phyloP scores from a whole-genome alignment of 2,888 invertebrate species.

The Euzophera pinguis region DNA sequence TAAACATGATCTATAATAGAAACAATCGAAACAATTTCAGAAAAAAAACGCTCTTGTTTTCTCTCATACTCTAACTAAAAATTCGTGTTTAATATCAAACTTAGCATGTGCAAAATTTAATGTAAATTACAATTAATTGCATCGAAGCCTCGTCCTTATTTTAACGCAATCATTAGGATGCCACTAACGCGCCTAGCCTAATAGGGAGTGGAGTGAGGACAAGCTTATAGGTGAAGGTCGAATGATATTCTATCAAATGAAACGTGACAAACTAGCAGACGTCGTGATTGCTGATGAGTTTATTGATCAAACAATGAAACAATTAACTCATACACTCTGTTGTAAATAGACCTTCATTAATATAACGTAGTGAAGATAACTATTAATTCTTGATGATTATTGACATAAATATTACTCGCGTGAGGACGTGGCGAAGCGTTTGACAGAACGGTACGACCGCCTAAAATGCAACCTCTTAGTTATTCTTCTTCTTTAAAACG shows the following conservation, averaged over 20 bases:
- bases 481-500: too few species aligned
- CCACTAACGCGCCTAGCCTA: slow-evolving; percentile 33
- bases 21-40: too few species aligned
- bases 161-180: slow-evolving; percentile 38
- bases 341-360: too few species aligned
- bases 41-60: too few species aligned
- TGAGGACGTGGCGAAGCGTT: too few species aligned
- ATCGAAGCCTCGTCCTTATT: slow-evolving; percentile 16
- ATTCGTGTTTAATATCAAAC: neutral
- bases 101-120: neutral
- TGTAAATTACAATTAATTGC: slow-evolving; percentile 2
- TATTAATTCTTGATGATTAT: too few species aligned
- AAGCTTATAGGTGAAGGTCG: slow-evolving; percentile 50
- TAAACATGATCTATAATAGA: too few species aligned
- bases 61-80: too few species aligned
- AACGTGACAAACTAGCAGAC: neutral
- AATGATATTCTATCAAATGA: slow-evolving; percentile 18
- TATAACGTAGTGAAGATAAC: too few species aligned
- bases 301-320: slow-evolving; percentile 3
- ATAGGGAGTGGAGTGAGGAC: slow-evolving; percentile 49
- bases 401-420: too few species aligned
- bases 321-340: neutral
- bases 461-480: too few species aligned
- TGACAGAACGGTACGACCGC: too few species aligned
- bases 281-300: slow-evolving; percentile 7